phyloP scores from a whole-genome alignment of 2,888 invertebrate species.

The Agapostemon virescens region DNA sequence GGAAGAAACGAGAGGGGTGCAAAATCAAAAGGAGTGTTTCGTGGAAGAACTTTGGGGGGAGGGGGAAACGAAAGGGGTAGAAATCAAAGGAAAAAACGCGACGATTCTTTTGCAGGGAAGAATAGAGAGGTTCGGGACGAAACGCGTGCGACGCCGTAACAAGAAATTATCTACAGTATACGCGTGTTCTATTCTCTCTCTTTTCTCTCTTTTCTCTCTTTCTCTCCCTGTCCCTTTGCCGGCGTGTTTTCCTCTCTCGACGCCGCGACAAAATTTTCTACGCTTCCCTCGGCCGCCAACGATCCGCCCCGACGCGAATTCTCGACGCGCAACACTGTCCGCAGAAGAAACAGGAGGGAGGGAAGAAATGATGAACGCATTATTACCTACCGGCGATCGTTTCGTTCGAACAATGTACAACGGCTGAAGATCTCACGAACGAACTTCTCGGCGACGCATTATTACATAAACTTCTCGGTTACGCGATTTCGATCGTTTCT shows the following conservation, averaged over 20 bases:
- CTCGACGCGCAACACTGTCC: not conserved
- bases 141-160: slow-evolving; percentile 69
- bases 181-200: slow-evolving; percentile 30
- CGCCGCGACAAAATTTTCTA: slow-evolving; percentile 22
- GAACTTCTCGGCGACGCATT: not conserved
- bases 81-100: slow-evolving; percentile 11
- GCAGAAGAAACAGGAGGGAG: not conserved
- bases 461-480: not conserved
- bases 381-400: not conserved
- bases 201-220: too few relatives aligned
- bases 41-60: not conserved
- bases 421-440: not conserved
- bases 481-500: not conserved
- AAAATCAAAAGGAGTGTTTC: not conserved
- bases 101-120: not conserved
- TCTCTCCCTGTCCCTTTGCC: slow-evolving; percentile 9
- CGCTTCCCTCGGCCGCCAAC: not conserved
- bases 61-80: not conserved
- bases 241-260: not conserved
- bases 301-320: not conserved
- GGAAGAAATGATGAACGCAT: too few relatives aligned
- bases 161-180: slow-evolving; percentile 75
- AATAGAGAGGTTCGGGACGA: slow-evolving; percentile 38
- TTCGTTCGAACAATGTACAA: too few relatives aligned
- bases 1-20: not conserved